These are phyloP conservation scores for Lucinisca nassula DNA, from an alignment of 2,888 invertebrate genomes.

Conservation along the genomic window DNA sequence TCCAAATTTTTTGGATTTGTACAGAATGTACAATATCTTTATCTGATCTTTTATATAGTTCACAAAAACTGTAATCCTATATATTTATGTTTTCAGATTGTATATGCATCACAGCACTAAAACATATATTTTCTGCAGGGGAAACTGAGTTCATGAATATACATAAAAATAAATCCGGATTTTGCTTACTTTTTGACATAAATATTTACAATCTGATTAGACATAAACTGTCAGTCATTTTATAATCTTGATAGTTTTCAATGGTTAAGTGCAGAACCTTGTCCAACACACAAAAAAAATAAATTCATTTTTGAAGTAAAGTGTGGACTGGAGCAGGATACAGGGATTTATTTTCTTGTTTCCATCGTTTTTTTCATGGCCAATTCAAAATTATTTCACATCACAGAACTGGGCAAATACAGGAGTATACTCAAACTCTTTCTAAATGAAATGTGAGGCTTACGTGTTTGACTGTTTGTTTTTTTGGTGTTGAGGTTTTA, in stretches of 20 bases:
- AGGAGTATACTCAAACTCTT: no score
- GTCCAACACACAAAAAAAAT: background rate
- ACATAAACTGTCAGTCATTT: conserved; percentile 8
- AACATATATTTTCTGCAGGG: background rate
- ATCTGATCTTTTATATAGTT: no score
- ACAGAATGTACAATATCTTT: no score
- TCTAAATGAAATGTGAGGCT: no score
- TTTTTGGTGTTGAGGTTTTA: no score
- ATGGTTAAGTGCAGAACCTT: conserved; percentile 1
- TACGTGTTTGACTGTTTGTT: no score
- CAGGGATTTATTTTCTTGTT: no score
- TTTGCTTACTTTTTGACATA: conserved; percentile 3
- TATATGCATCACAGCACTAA: background rate
- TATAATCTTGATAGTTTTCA: conserved; percentile 7
- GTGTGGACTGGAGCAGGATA: background rate
- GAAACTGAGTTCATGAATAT: background rate
- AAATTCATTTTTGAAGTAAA: background rate
- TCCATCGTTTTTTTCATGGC: no score
- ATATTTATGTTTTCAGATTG: background rate
- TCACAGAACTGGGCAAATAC: no score
- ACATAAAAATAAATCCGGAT: conserved; percentile 7
- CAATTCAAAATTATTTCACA: no score
- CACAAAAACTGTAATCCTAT: background rate
- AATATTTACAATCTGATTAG: conserved; percentile 4
- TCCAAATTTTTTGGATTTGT: no score